These are phyloP conservation scores for pig (Sus scrofa) DNA, from an alignment of 2,113 vertebrate species.

Conservation along the genomic window DNA sequence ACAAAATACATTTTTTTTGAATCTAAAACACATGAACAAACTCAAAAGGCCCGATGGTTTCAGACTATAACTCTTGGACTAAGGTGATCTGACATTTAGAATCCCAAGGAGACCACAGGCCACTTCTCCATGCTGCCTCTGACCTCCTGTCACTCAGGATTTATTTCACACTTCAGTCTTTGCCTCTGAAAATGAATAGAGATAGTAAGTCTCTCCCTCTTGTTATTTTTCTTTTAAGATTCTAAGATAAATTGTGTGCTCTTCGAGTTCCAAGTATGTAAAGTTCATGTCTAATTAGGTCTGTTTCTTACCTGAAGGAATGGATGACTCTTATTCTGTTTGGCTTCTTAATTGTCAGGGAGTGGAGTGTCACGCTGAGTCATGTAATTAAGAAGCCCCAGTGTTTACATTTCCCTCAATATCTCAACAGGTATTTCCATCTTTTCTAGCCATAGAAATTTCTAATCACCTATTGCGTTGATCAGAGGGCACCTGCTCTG, in stretches of 20 bases:
- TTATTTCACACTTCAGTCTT: slow-evolving; percentile 36
- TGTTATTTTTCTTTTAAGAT: not conserved
- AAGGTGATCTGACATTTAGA: not conserved
- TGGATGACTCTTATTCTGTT: slow-evolving; percentile 68
- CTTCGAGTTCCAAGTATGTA: slow-evolving; percentile 15
- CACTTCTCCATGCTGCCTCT: not conserved
- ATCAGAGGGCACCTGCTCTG: not conserved
- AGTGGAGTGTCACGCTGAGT: not conserved
- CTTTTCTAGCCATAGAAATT: not conserved
- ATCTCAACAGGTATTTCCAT: not conserved
- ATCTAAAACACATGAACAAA: slow-evolving; percentile 83
- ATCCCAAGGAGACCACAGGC: not conserved
- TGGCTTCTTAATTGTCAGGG: slow-evolving; percentile 10
- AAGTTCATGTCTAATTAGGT: not conserved
- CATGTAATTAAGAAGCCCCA: not conserved
- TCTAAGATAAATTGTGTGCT: slow-evolving; percentile 42
- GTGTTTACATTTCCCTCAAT: not conserved
- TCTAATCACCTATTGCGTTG: not conserved
- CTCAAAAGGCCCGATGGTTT: not conserved
- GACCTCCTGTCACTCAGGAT: not conserved
- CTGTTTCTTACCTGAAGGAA: slow-evolving; percentile 76
- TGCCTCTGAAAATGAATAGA: slow-evolving; percentile 78
- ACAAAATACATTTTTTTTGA: slow-evolving; percentile 61
- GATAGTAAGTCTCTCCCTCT: not conserved
- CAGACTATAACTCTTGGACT: not conserved